Percentiles rank a stretch among this genome's conserved stretches.
Evolutionary conservation across 2,113 vertebrate species (phyloP).

Genomic region (Paratilapia polleni): DNA sequence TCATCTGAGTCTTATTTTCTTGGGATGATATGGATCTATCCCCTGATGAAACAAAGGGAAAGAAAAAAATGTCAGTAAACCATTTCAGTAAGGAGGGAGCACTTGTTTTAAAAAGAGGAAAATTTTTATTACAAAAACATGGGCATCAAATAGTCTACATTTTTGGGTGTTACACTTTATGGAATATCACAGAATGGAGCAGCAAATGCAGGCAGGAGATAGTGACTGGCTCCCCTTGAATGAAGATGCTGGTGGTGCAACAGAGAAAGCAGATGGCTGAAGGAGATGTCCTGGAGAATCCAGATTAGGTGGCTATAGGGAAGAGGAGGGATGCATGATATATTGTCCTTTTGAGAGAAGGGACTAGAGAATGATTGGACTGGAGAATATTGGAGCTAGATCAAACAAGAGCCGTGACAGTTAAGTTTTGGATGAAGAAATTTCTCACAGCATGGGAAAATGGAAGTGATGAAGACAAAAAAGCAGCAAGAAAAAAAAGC

Average conservation of each 20-base stretch:
- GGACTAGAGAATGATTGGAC: not conserved
- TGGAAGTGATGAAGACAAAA: no score
- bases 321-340: not conserved
- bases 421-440: no score
- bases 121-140: not conserved
- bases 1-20: not conserved
- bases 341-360: not conserved
- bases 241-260: not conserved
- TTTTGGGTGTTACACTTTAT: not conserved
- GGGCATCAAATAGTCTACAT: not conserved
- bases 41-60: not conserved
- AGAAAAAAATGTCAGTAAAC: not conserved
- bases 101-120: not conserved
- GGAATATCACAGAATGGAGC: not conserved
- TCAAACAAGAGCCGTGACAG: no score
- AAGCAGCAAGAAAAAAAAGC: no score
- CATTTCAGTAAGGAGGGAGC: not conserved
- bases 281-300: not conserved
- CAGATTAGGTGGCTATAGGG: not conserved
- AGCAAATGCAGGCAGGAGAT: not conserved
- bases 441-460: no score
- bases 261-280: not conserved
- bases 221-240: not conserved
- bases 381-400: not conserved
- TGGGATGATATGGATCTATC: not conserved